Base-by-base conservation (phyloP, 1,140 invertebrate genomes). In the Piezodorus guildinii region DNA sequence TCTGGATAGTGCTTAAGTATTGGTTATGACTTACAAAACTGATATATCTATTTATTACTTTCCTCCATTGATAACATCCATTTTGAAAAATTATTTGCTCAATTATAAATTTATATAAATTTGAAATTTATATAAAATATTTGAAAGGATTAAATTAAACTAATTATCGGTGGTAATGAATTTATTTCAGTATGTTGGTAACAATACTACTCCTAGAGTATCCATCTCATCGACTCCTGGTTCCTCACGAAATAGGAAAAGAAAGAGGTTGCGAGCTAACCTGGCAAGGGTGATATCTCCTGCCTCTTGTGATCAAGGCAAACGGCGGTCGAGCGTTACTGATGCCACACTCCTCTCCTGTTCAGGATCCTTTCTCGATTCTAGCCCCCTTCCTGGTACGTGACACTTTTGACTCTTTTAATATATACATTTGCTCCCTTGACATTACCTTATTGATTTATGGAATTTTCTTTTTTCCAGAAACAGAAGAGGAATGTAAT, bases 301-400 rank as follows among this genome's bases (percentile, higher is more conserved):
- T n/a, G 59, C 66, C 0, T 34, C 54, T 30, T 52, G 63, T 16
- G 62, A 66, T n/a, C 63, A 64, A 3, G 77, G 79, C 68, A 91
- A 91, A 74, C 82, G 91, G 39, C 80, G 88, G 66, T 91, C 89
- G 0, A 91, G 87, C 3, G 82, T 90, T 21, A 85, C 86, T 65
- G 90, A 93, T 75, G 85, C 87, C 19, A 86, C 86, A 58, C 76
- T 88, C 34, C 79, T 91, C n/a, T 88, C 87, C 70, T 84, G 89
- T 17, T 90, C 87, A 67, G 88, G 87, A 54, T 92, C 89, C 68
- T 89, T 93, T 74, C 79, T 94, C 30, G 91, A 94, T 72, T 88
- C 85, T 68, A 90, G 88, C 21, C 79, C 83, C 45, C 34, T 58
- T 34, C 39, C 52, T 39, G 34, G 34, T 39, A 39, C 1, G 34